Evolutionary conservation across 2,113 vertebrate genomes (phyloP), one percentile per base, ranked within the genome.

Genomic region (Protomyctophum bolini): DNA sequence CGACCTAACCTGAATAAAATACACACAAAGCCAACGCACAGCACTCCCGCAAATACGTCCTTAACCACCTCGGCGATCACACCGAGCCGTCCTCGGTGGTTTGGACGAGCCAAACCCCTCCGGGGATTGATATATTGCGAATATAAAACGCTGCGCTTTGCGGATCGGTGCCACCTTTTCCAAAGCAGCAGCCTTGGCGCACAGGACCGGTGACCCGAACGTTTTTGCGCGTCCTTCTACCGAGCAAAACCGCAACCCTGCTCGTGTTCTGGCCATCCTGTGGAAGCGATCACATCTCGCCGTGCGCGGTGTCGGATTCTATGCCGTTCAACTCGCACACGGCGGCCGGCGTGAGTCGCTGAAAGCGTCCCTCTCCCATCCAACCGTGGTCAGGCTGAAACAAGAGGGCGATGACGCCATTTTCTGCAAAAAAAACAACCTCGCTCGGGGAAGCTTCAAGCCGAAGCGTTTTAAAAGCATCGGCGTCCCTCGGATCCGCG

Each of bases 381-480:
- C 85, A 81, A 48, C 87, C 88, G 84, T 77, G 87, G 83, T 85
- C 86, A 83, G 82, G 83, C 91, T 90, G 85, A 90, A 89, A 89
- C 90, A 90, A 93, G 91, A 93, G 91, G 90, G 88, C 89, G 88
- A 91, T 92, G 93, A 93, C 93, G 93, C 93, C 93, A 94, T 94
- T 94, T 94, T 93, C 92, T 93, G 90, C 88, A 89, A 92, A 91
- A 41, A 41, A 41, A 90, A 92, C 90, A 89, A 89, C 87, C 91
- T 88, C 68, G 91, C 84, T 92, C 89, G 84, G 81, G 5, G 74
- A 86, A 92, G 87, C 87, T 41, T 41, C 85, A 75, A 51, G 71
- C 88, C 90, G 81, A 87, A 82, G 82, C 81, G 81, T 80, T 86
- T 86, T 73, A 76, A 62, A 72, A 68, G 75, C 79, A 65, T 73